These are phyloP conservation scores for Drosophila infuscata DNA, from an alignment of 2,888 invertebrate species.

Conservation along the genomic window DNA sequence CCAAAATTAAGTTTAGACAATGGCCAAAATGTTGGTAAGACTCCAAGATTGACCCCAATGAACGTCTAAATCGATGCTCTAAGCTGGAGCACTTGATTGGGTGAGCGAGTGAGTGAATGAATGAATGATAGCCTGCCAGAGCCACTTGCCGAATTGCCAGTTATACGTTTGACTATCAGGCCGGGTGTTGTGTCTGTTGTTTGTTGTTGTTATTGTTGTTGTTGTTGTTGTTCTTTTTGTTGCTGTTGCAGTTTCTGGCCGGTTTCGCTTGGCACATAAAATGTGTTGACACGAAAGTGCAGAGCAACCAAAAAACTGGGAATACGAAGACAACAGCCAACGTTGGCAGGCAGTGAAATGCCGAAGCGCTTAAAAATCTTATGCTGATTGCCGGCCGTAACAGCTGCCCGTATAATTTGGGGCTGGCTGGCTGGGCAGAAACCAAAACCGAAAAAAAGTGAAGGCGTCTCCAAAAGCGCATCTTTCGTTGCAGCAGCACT, in stretches of 20 bases:
- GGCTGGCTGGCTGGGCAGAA: conserved; percentile 22
- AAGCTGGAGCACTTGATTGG: background rate
- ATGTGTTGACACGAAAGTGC: conserved; percentile 73
- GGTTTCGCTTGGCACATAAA: conserved; percentile 57
- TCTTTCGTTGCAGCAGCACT: conserved; percentile 50
- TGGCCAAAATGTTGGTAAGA: conserved; percentile 38
- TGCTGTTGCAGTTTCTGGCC: conserved; percentile 20
- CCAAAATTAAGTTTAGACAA: conserved; percentile 20
- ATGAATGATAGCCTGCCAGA: conserved; percentile 65
- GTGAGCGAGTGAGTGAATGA: conserved; percentile 44
- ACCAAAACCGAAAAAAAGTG: conserved; percentile 59
- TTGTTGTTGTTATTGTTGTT: background rate
- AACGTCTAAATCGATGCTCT: background rate
- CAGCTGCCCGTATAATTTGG: conserved; percentile 72
- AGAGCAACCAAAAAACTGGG: conserved; percentile 41
- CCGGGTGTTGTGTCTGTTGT: conserved; percentile 15
- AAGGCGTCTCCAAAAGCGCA: conserved; percentile 73
- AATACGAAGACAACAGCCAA: conserved; percentile 22
- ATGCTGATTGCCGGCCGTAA: conserved; percentile 64
- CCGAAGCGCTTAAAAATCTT: conserved; percentile 42
- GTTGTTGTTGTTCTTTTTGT: conserved; percentile 10
- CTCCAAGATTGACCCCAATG: conserved; percentile 54
- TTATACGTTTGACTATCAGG: conserved; percentile 56
- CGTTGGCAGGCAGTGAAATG: conserved; percentile 51
- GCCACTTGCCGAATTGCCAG: conserved; percentile 52